Conservation (phyloP, 2,888 invertebrate genomes). For the Spilarctia lutea region DNA sequence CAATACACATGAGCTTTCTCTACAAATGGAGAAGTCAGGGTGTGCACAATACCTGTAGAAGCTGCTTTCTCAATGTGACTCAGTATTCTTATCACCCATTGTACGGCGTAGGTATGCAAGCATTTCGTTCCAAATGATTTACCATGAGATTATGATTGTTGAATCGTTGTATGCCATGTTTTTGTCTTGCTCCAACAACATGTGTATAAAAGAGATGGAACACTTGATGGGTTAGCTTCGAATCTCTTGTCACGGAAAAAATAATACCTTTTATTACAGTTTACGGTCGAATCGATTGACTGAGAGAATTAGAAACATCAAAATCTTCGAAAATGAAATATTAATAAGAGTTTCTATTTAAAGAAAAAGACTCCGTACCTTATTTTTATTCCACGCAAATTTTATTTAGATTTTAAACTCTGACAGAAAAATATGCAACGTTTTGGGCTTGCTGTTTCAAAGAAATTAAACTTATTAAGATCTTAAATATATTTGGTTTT, state of each 20-base stretch:
- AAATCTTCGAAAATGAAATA: not conserved
- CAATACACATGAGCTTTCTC: slow-evolving; percentile 47
- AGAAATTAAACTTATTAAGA: not conserved
- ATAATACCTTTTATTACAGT: not conserved
- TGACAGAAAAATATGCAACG: not conserved
- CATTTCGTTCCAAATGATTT: slow-evolving; percentile 41
- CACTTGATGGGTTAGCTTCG: slow-evolving; percentile 7
- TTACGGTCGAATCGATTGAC: not conserved
- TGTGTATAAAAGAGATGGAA: slow-evolving; percentile 19
- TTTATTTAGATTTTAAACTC: not conserved
- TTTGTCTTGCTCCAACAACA: slow-evolving; percentile 22
- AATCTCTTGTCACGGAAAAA: not conserved
- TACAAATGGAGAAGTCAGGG: slow-evolving; percentile 35
- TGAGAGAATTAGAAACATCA: not conserved
- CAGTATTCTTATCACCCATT: slow-evolving; percentile 56
- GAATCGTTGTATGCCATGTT: slow-evolving; percentile 9
- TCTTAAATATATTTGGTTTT: not conserved
- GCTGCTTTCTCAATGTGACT: slow-evolving; percentile 57
- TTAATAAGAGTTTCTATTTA: not conserved
- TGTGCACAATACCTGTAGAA: slow-evolving; percentile 42
- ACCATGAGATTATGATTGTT: slow-evolving; percentile 35
- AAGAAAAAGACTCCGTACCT: not conserved
- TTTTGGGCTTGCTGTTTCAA: not conserved
- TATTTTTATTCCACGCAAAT: not conserved
- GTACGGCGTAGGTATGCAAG: slow-evolving; percentile 35